Conservation (phyloP, 2,113 vertebrate species). For the Enhydra lutris region DNA sequence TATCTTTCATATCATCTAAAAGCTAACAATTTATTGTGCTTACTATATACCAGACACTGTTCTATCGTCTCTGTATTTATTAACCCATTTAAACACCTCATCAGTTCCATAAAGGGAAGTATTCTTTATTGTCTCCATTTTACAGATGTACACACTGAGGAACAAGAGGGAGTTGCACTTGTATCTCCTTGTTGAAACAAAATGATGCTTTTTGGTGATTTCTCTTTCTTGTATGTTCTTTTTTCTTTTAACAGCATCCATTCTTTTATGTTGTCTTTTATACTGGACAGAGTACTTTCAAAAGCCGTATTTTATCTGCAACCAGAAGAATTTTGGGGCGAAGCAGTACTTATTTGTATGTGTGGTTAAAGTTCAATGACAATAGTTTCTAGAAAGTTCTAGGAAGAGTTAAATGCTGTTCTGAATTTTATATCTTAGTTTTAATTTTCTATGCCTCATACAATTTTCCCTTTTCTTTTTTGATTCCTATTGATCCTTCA, state of each 20-base stretch:
- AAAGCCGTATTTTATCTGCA: background rate
- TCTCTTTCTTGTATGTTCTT: background rate
- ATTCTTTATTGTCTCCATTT: background rate
- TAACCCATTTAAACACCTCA: background rate
- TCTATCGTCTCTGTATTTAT: background rate
- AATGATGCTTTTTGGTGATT: background rate
- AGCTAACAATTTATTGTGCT: background rate
- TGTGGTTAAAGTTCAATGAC: background rate
- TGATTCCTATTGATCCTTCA: background rate
- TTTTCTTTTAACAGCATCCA: background rate
- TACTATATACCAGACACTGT: background rate
- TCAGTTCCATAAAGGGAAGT: background rate
- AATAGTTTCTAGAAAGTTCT: background rate
- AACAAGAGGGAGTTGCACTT: background rate
- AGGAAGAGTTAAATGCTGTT: background rate
- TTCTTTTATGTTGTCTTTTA: background rate
- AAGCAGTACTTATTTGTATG: background rate
- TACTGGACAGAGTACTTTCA: background rate
- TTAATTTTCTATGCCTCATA: background rate
- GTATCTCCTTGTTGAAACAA: background rate
- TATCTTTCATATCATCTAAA: background rate
- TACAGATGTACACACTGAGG: background rate
- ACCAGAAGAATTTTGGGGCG: background rate
- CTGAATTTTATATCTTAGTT: background rate
- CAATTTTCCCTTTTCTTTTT: background rate